phyloP scores from a whole-genome alignment of 2,888 invertebrate genomes.

The Apamea anceps region DNA sequence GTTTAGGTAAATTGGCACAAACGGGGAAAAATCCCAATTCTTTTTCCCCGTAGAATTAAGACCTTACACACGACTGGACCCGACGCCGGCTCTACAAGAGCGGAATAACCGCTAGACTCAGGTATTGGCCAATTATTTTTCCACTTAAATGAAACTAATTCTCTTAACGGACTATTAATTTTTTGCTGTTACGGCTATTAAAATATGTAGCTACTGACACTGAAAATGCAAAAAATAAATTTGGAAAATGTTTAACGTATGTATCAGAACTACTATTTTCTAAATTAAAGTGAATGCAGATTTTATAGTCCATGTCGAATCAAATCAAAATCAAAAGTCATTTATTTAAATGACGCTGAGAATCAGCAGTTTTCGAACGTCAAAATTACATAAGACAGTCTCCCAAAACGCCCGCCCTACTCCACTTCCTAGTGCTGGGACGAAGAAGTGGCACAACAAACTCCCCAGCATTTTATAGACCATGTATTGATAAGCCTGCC shows the following conservation, averaged over 20 bases:
- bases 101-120: slow-evolving; percentile 11
- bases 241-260: neutral
- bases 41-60: neutral
- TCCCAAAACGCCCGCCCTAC: neutral
- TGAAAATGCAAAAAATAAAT: neutral
- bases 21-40: neutral
- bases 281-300: neutral
- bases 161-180: neutral
- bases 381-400: neutral
- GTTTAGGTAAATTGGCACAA: neutral
- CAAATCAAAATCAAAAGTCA: too few relatives aligned
- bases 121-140: neutral
- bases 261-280: neutral
- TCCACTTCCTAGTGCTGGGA: neutral
- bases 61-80: slow-evolving; percentile 4
- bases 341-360: neutral
- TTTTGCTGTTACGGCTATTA: neutral
- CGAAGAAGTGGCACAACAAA: neutral
- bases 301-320: neutral
- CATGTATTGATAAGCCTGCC: neutral
- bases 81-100: neutral
- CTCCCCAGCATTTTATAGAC: neutral
- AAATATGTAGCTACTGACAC: neutral
- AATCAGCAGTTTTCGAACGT: neutral
- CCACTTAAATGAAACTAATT: slow-evolving; percentile 7